A percentile compares a stretch with the other conserved stretches of the same genome.
Evolutionary conservation across 2,797 vertebrate species (phyloP).

Genomic region (Ceyx erithaca): DNA sequence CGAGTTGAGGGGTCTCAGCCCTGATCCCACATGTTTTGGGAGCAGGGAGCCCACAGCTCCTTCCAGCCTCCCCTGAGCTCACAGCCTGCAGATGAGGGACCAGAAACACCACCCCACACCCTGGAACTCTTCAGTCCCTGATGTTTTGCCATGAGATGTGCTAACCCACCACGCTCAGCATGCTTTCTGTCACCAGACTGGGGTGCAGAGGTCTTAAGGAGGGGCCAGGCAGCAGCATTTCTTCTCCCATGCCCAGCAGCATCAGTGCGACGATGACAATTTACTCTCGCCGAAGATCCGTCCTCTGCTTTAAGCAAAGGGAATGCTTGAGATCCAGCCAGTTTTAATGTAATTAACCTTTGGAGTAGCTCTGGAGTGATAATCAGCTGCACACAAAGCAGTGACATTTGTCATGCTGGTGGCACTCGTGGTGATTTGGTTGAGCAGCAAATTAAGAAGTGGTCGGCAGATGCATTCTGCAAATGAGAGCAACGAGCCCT

Average conservation of each 20-base stretch:
- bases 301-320: not conserved
- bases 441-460: not conserved
- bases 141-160: not conserved
- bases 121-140: not conserved
- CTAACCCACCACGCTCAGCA: fast-evolving
- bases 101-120: fast-evolving
- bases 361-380: not conserved
- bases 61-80: fast-evolving
- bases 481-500: not conserved
- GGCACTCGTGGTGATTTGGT: not conserved
- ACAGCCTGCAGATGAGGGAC: fast-evolving
- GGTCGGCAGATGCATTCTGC: not conserved
- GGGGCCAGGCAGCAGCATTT: not conserved
- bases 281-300: not conserved
- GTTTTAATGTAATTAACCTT: not conserved
- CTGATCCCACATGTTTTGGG: fast-evolving
- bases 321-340: not conserved
- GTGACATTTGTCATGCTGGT: not conserved
- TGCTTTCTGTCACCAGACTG: not conserved
- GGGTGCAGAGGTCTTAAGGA: not conserved
- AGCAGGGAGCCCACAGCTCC: not conserved
- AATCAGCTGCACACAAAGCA: not conserved
- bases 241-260: not conserved
- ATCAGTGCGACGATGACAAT: not conserved
- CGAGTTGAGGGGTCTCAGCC: not conserved